Conservation (phyloP, 53 echinoderm and acorn worm species). For the Echinometra lucunter region DNA sequence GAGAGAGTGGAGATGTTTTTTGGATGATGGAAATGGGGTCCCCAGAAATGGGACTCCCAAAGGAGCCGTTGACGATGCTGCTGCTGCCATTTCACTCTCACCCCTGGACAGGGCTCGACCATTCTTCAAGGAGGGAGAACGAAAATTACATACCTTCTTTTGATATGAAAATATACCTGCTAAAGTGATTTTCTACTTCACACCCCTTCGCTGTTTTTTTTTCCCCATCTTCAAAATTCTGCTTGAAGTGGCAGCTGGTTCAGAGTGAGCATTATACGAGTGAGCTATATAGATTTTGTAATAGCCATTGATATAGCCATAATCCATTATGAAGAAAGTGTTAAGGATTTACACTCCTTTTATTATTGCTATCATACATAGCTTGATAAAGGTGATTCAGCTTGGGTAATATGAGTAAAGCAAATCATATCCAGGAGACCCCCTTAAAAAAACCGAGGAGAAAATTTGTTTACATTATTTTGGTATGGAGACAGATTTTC, state of each 20-base stretch:
- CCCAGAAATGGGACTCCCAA: slow-evolving; percentile 64
- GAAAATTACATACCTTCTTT: neutral
- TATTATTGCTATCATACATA: too few relatives aligned
- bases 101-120: slow-evolving; percentile 59
- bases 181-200: neutral
- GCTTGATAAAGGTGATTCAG: too few relatives aligned
- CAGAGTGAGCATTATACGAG: neutral
- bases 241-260: neutral
- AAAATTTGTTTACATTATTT: too few relatives aligned
- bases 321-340: too few relatives aligned
- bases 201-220: neutral
- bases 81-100: slow-evolving; percentile 49
- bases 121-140: slow-evolving; percentile 20
- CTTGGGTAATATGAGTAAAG: too few relatives aligned
- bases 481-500: too few relatives aligned
- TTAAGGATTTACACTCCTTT: too few relatives aligned
- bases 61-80: slow-evolving; percentile 48
- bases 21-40: slow-evolving; percentile 69
- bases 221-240: neutral
- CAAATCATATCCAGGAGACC: too few relatives aligned
- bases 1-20: slow-evolving; percentile 48
- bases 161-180: neutral
- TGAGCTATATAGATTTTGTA: neutral
- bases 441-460: too few relatives aligned
- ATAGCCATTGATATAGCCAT: neutral